phyloP scores from a whole-genome alignment of 2,797 vertebrate genomes.

The Melanitta fusca region DNA sequence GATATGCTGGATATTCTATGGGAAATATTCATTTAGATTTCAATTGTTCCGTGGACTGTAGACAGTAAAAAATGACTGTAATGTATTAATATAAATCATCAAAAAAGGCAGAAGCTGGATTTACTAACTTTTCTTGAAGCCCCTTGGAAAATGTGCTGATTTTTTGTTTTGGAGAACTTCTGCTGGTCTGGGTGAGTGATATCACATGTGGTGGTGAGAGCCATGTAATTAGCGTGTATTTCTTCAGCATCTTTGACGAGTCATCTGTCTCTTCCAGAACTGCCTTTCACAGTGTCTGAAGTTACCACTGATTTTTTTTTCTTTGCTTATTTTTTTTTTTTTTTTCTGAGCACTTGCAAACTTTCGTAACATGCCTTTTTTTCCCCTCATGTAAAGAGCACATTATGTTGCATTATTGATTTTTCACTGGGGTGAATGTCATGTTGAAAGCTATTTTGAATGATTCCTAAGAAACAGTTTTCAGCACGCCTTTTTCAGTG shows the following conservation, averaged over 20 bases:
- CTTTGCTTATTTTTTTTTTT: not conserved
- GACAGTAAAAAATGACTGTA: not conserved
- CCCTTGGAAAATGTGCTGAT: slow-evolving; percentile 36
- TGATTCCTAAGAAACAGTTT: not conserved
- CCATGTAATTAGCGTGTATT: slow-evolving; percentile 26
- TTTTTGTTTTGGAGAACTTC: not conserved
- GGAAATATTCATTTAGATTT: slow-evolving; percentile 14
- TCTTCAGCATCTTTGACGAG: not conserved
- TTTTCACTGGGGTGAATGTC: not conserved
- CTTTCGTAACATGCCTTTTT: not conserved
- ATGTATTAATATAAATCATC: slow-evolving; percentile 31
- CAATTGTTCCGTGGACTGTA: not conserved
- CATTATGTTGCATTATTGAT: not conserved
- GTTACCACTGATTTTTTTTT: not conserved
- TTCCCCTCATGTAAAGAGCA: not conserved
- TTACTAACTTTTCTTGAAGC: slow-evolving; percentile 26
- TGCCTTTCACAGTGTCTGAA: slow-evolving; percentile 19
- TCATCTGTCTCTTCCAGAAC: slow-evolving; percentile 2
- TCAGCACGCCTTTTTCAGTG: not conserved
- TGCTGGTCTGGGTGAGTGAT: slow-evolving; percentile 17
- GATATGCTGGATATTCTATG: slow-evolving; percentile 43
- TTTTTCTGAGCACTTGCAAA: not conserved
- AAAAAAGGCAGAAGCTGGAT: not conserved
- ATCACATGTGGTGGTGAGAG: slow-evolving; percentile 44
- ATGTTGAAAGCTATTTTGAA: not conserved